Evolutionary conservation across 2,888 invertebrate genomes (phyloP).

Genomic region (Andrena camellia): DNA sequence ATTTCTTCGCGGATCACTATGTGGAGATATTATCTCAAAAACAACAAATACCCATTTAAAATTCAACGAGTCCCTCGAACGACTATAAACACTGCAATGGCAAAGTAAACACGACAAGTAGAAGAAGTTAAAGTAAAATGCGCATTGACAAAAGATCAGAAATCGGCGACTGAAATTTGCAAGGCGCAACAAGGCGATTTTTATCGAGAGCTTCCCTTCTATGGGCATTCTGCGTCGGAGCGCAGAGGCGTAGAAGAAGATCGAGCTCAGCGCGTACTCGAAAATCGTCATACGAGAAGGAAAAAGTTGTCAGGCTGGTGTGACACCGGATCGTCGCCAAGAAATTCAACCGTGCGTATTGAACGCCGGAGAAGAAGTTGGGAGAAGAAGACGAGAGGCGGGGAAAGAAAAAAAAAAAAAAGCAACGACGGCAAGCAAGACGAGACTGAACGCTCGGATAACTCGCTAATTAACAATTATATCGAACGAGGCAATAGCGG

Average conservation of each 20-base stretch:
- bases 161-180: slow-evolving; percentile 3
- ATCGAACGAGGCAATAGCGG: slow-evolving; percentile 40
- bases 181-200: not conserved
- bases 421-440: slow-evolving; percentile 4
- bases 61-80: too few species aligned
- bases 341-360: slow-evolving; percentile 46
- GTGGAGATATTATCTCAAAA: too few species aligned
- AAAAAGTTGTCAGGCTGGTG: slow-evolving; percentile 58
- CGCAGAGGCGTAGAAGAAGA: not conserved
- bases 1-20: too few species aligned
- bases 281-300: slow-evolving; percentile 44
- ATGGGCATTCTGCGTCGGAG: not conserved
- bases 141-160: too few species aligned
- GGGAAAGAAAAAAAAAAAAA: slow-evolving; percentile 1
- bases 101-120: too few species aligned
- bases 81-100: too few species aligned
- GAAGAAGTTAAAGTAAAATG: too few species aligned
- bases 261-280: slow-evolving; percentile 6
- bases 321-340: slow-evolving; percentile 49
- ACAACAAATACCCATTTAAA: too few species aligned
- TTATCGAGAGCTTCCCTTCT: not conserved
- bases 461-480: slow-evolving; percentile 56
- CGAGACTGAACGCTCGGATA: slow-evolving; percentile 24
- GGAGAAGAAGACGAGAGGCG: slow-evolving; percentile 4
- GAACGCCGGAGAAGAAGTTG: slow-evolving; percentile 23